Evolutionary conservation across 2,888 invertebrate species (phyloP).

Genomic region (Syritta pipiens): DNA sequence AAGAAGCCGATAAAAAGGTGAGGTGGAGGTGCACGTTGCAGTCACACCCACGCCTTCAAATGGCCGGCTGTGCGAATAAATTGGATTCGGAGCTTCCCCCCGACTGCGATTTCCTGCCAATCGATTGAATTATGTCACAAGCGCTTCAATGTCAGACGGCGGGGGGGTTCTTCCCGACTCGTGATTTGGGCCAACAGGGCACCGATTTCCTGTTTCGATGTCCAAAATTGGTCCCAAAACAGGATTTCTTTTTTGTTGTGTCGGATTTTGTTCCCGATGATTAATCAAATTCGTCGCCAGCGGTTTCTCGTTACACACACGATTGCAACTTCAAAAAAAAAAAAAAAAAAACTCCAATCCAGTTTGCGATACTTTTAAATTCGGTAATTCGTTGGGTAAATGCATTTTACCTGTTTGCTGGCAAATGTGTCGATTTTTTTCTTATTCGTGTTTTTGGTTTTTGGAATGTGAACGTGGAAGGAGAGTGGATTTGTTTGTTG

Average conservation of each 20-base stretch:
- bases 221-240: slow-evolving; percentile 39
- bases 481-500: slow-evolving; percentile 41
- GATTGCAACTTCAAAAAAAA: slow-evolving; percentile 34
- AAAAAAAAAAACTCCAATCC: neutral
- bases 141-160: slow-evolving; percentile 48
- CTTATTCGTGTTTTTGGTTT: too few relatives aligned
- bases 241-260: slow-evolving; percentile 31
- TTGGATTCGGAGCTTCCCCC: slow-evolving; percentile 11
- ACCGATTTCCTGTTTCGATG: slow-evolving; percentile 47
- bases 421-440: slow-evolving; percentile 60
- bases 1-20: slow-evolving; percentile 40
- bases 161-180: slow-evolving; percentile 26
- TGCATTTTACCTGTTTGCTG: slow-evolving; percentile 67
- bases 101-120: slow-evolving; percentile 45
- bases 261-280: slow-evolving; percentile 50
- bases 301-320: slow-evolving; percentile 59
- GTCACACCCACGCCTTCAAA: neutral
- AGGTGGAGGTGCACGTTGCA: neutral
- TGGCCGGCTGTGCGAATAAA: slow-evolving; percentile 20
- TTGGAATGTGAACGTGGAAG: slow-evolving; percentile 58
- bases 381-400: slow-evolving; percentile 61
- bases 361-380: slow-evolving; percentile 4
- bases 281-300: slow-evolving; percentile 60
- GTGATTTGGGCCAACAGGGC: slow-evolving; percentile 60
- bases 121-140: slow-evolving; percentile 48